Base-by-base conservation (phyloP, 2,797 vertebrate species). In the Xenops minutus region DNA sequence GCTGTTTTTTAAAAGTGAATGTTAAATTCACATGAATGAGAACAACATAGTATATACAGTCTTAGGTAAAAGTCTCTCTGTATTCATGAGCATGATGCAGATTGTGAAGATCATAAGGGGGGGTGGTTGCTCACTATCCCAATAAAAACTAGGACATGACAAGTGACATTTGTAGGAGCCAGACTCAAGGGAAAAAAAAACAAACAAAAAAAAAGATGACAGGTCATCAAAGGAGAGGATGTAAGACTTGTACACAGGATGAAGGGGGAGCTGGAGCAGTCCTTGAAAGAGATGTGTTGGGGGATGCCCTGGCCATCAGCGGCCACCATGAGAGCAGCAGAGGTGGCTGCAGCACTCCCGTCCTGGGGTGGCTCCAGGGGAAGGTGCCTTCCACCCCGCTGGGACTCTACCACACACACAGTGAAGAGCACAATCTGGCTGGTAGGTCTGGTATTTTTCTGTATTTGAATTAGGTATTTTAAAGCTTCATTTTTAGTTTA, bases 291-390 rank as follows among this genome's bases (percentile, higher is more conserved):
- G 19, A 12, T 9, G 23, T 37, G 41, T 48, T 4, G 0, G 69
- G 76, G 74, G 51, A 23, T n/a, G 37, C 9, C 8, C 24, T 24
- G 41, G 46, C 58, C 18, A 15, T 13, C 37, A 21, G 41, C 30
- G 52, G 5, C n/a, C 22, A 30, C 59, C 39, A 1, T 0, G 1
- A 46, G 34, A 66, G 39, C 62, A 43, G 80, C 27, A 51, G 39
- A 32, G 15, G 21, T 0, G 0, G 32, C 59, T 24, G n/a, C 46
- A 69, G 34, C 1, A 0, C 75, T 46, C 27, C 3, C 27, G 8
- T 24, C 13, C 12, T 24, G 6, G 20, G 23, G 26, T 3, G 15
- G 18, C 71, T 51, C 9, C 44, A 9, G 67, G 41, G 36, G 14
- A 54, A 72, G 48, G 8, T 14, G 15, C 36, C 24, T 14, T 46